Base-by-base conservation (phyloP, 2,888 invertebrate genomes). In the Mallateleia sp. region DNA sequence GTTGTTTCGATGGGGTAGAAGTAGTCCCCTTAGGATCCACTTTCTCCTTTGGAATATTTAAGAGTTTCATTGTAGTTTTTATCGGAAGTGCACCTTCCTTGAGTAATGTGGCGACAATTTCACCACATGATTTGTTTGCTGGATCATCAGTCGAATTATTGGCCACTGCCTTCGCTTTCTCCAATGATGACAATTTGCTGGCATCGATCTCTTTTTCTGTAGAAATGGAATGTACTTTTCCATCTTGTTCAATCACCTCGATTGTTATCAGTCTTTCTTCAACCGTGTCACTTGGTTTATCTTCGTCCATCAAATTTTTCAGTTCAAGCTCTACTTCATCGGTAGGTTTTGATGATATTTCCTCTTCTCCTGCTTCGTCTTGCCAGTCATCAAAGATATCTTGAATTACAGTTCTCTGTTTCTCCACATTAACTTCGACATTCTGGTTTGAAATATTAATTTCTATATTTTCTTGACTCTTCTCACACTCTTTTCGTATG, bases 331-430 rank as follows among this genome's bases (percentile, higher is more conserved):
- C 94, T 1, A 94, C 94, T 0, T 92, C 88, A 32, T 94, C 94
- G 3, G 92, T 91, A 0, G 87, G 67, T 45, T 91, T 92, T 1
- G 66, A 18, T 34, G 54, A 9, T 20, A 69, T 22, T 32, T 89
- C 89, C 18, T 89, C 94, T 7, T 95, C 95, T 0, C 83, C 84
- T 87, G 93, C 93, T 58, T 95, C 95, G 52, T 93, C 95, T 8
- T 92, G 92, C 95, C 95, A 95, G 71, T 95, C 95, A 58, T 95
- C 94, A 79, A 94, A 94, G 9, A 95, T 95, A 72, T 94, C 94
- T 79, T 95, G 94, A 72, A 95, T 94, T 0, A 95, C 93, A 75
- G 94, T 95, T 47, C 94, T 91, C 25, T 92, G 92, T 42, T 92
- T 94, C 4, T 83, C 87, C 2, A 80, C 11, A 18, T 11, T 8